Percentiles rank a stretch among this genome's conserved stretches.
phyloP scores from a whole-genome alignment of 2,113 vertebrate species.

The Anolis carolinensis region DNA sequence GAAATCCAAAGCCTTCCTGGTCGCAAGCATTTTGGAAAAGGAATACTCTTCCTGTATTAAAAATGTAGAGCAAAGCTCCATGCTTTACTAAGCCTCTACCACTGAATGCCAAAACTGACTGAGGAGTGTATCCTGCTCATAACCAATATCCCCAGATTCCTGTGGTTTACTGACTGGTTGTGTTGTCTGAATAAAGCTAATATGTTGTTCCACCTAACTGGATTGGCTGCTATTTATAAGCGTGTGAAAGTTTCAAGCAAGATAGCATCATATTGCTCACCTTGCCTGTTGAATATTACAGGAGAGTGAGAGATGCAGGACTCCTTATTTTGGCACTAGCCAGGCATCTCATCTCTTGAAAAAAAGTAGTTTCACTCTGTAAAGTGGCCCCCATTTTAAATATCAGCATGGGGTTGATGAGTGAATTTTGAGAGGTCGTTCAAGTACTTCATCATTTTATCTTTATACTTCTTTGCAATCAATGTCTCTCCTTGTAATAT shows the following conservation, averaged over 20 bases:
- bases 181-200: too few relatives aligned
- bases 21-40: too few relatives aligned
- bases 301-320: neutral
- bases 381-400: neutral
- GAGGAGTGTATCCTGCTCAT: too few relatives aligned
- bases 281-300: neutral
- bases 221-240: neutral
- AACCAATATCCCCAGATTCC: too few relatives aligned
- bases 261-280: neutral
- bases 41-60: too few relatives aligned
- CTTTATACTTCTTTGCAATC: neutral
- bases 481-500: neutral
- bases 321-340: neutral
- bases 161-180: too few relatives aligned
- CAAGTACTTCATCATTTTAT: neutral
- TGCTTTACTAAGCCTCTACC: too few relatives aligned
- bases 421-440: neutral
- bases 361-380: neutral
- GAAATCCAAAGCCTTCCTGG: too few relatives aligned
- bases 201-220: too few relatives aligned
- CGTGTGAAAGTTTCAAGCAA: neutral
- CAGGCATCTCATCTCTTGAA: neutral
- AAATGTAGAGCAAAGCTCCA: too few relatives aligned
- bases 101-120: too few relatives aligned
- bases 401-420: neutral